phyloP scores from a whole-genome alignment of 1,140 invertebrate genomes.

The Ceratitis capitata region DNA sequence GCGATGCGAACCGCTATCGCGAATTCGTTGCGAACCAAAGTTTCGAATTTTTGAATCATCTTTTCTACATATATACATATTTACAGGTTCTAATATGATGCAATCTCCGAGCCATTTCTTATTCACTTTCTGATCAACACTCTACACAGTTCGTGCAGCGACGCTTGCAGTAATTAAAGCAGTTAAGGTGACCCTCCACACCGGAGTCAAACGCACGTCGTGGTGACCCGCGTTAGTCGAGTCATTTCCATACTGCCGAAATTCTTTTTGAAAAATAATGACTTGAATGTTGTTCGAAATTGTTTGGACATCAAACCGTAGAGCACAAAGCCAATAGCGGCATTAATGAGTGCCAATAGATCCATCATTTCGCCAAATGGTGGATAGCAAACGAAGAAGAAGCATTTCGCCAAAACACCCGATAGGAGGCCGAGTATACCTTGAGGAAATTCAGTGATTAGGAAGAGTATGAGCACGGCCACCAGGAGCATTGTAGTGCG shows the following conservation, averaged over 20 bases:
- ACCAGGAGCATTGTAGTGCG: slow-evolving; percentile 91
- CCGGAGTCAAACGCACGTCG: slow-evolving; percentile 69
- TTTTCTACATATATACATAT: not conserved
- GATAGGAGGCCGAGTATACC: slow-evolving; percentile 79
- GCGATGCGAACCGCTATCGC: not conserved
- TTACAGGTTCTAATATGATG: not conserved
- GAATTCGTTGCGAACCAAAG: not conserved
- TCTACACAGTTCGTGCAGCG: not conserved
- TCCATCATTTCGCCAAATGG: slow-evolving; percentile 92
- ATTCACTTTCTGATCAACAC: not conserved
- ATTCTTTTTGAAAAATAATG: slow-evolving; percentile 72
- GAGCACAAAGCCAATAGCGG: slow-evolving; percentile 92
- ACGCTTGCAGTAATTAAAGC: slow-evolving; percentile 10
- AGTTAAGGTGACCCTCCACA: slow-evolving; percentile 23
- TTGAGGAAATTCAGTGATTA: slow-evolving; percentile 88
- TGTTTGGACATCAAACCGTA: slow-evolving; percentile 95
- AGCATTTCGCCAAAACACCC: slow-evolving; percentile 76
- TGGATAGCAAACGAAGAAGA: slow-evolving; percentile 79
- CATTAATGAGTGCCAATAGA: slow-evolving; percentile 89
- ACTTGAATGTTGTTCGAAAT: slow-evolving; percentile 87
- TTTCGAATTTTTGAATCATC: not conserved
- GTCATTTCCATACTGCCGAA: slow-evolving; percentile 67
- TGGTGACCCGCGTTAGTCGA: slow-evolving; percentile 62
- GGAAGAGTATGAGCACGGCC: slow-evolving; percentile 85
- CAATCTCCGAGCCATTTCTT: not conserved